phyloP scores from a whole-genome alignment of 2,888 invertebrate species.

The Pasiphila rectangulata region DNA sequence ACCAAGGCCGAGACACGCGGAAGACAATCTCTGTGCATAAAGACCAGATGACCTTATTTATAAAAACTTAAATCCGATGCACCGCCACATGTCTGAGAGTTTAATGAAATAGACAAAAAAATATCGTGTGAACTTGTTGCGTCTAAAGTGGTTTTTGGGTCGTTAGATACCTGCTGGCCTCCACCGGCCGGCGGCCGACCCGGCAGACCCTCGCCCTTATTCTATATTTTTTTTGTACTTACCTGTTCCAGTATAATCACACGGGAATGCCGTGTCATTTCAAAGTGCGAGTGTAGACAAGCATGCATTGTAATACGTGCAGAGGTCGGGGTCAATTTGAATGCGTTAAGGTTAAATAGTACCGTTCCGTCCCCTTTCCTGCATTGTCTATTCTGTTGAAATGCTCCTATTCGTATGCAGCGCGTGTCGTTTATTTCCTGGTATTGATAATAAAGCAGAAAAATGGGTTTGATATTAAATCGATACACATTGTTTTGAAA shows the following conservation, averaged over 20 bases:
- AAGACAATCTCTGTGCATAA: slow-evolving; percentile 73
- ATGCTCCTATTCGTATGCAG: slow-evolving; percentile 18
- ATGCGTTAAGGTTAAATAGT: slow-evolving; percentile 30
- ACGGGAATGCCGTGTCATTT: slow-evolving; percentile 57
- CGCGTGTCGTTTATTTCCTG: slow-evolving; percentile 9
- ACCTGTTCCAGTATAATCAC: slow-evolving; percentile 68
- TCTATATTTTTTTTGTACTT: slow-evolving; percentile 60
- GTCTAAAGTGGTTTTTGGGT: slow-evolving; percentile 51
- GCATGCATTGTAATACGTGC: slow-evolving; percentile 30
- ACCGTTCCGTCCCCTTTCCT: slow-evolving; percentile 18
- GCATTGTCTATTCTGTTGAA: slow-evolving; percentile 13
- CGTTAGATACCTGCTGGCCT: slow-evolving; percentile 63
- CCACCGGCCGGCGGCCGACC: slow-evolving; percentile 39
- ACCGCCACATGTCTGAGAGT: slow-evolving; percentile 24
- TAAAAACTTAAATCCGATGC: slow-evolving; percentile 49
- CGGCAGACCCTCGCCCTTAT: slow-evolving; percentile 51
- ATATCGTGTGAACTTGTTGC: slow-evolving; percentile 58
- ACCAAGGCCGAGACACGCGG: slow-evolving; percentile 69
- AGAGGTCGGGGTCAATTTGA: slow-evolving; percentile 33
- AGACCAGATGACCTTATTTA: slow-evolving; percentile 65
- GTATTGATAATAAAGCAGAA: slow-evolving; percentile 2
- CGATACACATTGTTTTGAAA: too few relatives aligned
- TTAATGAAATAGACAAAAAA: slow-evolving; percentile 36
- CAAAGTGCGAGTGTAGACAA: slow-evolving; percentile 24
- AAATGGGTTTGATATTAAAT: not conserved